These are phyloP conservation scores for Microctenopoma lineatum DNA, from an alignment of 2,797 vertebrate genomes.

Conservation along the genomic window DNA sequence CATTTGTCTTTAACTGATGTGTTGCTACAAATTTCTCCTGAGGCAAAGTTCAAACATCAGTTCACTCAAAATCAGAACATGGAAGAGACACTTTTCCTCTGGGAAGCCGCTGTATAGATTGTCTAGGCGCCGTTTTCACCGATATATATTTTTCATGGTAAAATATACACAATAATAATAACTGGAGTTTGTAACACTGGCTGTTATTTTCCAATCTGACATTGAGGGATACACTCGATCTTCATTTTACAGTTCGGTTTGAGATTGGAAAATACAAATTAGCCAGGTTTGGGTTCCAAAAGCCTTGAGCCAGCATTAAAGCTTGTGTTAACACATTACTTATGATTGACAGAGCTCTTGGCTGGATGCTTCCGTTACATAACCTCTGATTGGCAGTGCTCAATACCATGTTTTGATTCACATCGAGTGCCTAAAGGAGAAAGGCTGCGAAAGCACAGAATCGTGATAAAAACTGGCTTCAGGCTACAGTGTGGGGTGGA, in stretches of 20 bases:
- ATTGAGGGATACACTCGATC: conserved; percentile 9
- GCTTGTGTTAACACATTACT: conserved; percentile 33
- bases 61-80: background rate
- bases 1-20: background rate
- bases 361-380: conserved; percentile 41
- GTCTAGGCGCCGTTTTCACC: background rate
- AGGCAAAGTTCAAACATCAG: background rate
- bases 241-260: conserved; percentile 18
- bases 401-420: conserved; percentile 30
- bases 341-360: conserved; percentile 59
- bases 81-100: background rate
- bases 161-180: background rate
- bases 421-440: conserved; percentile 10
- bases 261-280: conserved; percentile 27
- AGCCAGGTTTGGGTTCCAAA: conserved; percentile 13
- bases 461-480: conserved; percentile 1
- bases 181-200: conserved; percentile 15
- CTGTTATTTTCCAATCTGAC: conserved; percentile 4
- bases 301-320: conserved; percentile 32
- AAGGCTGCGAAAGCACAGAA: conserved; percentile 7
- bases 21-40: no score
- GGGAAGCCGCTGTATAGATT: background rate
- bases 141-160: background rate
- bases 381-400: conserved; percentile 58
- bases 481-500: conserved; percentile 7